Conservation (phyloP, 2,113 vertebrate species). For the Ahaetulla prasina region DNA sequence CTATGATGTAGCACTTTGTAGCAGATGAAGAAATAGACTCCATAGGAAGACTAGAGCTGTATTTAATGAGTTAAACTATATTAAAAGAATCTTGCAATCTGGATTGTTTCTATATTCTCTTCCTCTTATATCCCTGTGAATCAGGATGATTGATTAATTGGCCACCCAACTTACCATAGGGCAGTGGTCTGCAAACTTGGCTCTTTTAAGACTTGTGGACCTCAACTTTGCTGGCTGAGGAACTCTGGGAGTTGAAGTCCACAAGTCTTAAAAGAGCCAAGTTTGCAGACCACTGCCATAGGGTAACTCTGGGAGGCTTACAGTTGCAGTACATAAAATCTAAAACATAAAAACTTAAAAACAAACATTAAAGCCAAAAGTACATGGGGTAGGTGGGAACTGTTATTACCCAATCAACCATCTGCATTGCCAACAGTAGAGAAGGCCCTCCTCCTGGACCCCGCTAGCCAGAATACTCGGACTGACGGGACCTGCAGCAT, state of each 20-base stretch:
- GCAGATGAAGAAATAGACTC: background rate
- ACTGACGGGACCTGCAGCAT: background rate
- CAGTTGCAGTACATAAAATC: background rate
- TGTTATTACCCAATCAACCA: background rate
- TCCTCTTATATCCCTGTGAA: background rate
- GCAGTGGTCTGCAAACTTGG: too few relatives aligned
- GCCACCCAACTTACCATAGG: background rate
- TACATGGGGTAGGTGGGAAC: background rate
- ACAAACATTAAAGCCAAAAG: background rate
- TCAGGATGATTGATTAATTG: background rate
- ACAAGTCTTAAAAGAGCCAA: too few relatives aligned
- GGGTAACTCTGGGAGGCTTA: background rate
- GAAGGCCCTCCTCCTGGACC: background rate
- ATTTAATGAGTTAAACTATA: background rate
- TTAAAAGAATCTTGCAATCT: background rate
- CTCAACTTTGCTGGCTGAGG: too few relatives aligned
- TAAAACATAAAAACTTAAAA: background rate
- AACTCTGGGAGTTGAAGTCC: too few relatives aligned
- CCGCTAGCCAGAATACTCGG: background rate
- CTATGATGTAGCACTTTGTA: background rate
- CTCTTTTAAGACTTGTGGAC: too few relatives aligned
- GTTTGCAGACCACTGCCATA: too few relatives aligned
- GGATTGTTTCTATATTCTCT: background rate
- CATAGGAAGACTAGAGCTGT: background rate
- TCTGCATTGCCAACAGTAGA: background rate